Base-by-base conservation (phyloP, 2,888 invertebrate species). In the Sipha maydis region DNA sequence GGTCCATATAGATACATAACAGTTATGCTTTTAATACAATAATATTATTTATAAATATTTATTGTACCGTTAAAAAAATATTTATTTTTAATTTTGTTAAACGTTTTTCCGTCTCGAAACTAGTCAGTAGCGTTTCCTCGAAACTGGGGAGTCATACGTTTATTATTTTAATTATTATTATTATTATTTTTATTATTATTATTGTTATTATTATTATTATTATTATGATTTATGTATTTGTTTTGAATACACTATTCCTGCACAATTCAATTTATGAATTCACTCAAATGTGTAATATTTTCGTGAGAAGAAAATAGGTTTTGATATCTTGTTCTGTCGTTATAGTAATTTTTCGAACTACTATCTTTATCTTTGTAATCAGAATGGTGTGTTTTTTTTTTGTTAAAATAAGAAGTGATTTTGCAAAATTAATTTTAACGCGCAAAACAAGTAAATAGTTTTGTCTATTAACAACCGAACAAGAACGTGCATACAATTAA, bases 111-210 rank as follows among this genome's bases (percentile, higher is more conserved):
- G 38, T 34, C 21, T 41, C 25, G 14, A 75, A 75, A 71, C 82
- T 83, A 83, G 82, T 83, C 69, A 69, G 19, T 69, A 31, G 41
- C 67, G 54, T 31, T 31, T 34, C 11, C 48, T 77, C 28, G 48
- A 77, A 61, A 69, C 28, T 25, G 25, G 28, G 69, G 28, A 3
- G 28, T 69, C 69, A 0, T 28, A 28, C 28, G 69, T 69, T 61
- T 69, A 28, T 69, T 69, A 69, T 28, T 69, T 69, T 73, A 21
- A 73, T 73, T 38, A 19, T 14, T 11, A 76, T 76, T 41, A 41
- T 38, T 48, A 76, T n/a, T 75, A 75, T 75, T 38, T 25, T n/a
- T 76, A 38, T 77, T 54, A 19, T 54, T 77, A 77, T 54, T 5
- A 0, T 4, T 28, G 28, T 41, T 41, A 41, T 48, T 76, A 14